Percentiles rank a stretch among this genome's conserved stretches.
These are phyloP conservation scores for Microctonus hyperodae DNA, from an alignment of 2,888 invertebrate species.

Conservation along the genomic window DNA sequence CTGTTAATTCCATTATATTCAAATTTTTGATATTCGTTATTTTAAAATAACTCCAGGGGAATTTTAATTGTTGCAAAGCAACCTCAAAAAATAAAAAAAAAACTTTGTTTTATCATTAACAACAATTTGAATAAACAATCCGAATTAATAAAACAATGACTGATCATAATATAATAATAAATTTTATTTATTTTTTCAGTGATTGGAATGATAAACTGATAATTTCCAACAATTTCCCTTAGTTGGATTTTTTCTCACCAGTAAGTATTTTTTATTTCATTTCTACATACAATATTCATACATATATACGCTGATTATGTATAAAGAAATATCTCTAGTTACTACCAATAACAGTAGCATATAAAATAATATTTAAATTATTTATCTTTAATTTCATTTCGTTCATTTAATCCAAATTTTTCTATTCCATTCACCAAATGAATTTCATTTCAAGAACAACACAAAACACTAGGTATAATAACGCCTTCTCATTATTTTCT, in stretches of 20 bases:
- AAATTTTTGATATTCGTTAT: too few species aligned
- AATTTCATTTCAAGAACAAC: not conserved
- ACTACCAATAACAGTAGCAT: too few species aligned
- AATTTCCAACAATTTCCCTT: constrained; percentile 44
- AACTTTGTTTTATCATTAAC: too few species aligned
- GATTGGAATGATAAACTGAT: constrained; percentile 51
- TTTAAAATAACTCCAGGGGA: not conserved
- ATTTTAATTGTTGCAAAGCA: not conserved
- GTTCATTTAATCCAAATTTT: constrained; percentile 5
- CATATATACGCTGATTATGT: too few species aligned
- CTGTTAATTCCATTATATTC: not conserved
- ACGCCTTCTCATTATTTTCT: constrained; percentile 17
- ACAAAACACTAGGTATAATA: constrained; percentile 1
- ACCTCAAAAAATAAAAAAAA: not conserved
- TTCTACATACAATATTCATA: not conserved
- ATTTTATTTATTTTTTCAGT: constrained; percentile 35
- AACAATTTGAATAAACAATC: too few species aligned
- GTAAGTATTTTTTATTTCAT: constrained; percentile 48
- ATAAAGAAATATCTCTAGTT: too few species aligned
- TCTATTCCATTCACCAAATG: constrained; percentile 11
- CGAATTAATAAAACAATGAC: too few species aligned
- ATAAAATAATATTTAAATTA: too few species aligned
- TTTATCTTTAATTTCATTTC: too few species aligned
- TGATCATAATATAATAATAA: not conserved
- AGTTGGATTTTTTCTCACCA: constrained; percentile 54